A percentile compares a stretch with the other conserved stretches of the same genome.
Evolutionary conservation across 2,888 invertebrate species (phyloP).

Genomic region (Melinopterus prodromus): DNA sequence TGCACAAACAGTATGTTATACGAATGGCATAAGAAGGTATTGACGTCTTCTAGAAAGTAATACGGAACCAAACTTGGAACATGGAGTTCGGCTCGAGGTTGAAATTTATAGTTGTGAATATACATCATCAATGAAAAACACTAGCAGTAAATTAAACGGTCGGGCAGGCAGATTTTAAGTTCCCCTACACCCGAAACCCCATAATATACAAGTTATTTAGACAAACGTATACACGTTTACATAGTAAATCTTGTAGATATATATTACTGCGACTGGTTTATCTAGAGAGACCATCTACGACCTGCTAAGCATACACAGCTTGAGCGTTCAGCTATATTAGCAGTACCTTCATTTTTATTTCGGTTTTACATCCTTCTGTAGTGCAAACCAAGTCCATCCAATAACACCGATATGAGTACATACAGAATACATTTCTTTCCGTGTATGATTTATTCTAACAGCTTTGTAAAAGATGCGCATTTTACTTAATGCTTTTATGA

Average conservation of each 20-base stretch:
- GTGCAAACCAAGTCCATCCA: too few species aligned
- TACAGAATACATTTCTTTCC: too few species aligned
- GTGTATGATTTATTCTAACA: too few species aligned
- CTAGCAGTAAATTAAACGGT: not conserved
- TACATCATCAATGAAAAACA: not conserved
- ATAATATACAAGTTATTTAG: conserved; percentile 22
- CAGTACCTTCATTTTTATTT: not conserved
- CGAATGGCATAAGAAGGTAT: not conserved
- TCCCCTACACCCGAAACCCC: conserved; percentile 8
- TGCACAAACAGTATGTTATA: too few species aligned
- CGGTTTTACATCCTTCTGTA: too few species aligned
- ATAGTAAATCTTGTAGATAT: conserved; percentile 22
- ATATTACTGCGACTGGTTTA: conserved; percentile 17
- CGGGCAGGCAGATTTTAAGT: not conserved
- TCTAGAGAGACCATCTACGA: conserved; percentile 21
- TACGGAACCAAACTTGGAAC: not conserved
- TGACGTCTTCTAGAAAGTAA: not conserved
- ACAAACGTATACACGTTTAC: conserved; percentile 17
- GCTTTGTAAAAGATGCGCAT: too few species aligned
- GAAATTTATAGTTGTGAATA: not conserved
- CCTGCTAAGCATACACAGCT: conserved; percentile 16
- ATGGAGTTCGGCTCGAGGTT: not conserved
- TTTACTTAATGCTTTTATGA: too few species aligned
- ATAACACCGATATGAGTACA: too few species aligned
- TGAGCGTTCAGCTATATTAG: conserved; percentile 15